Evolutionary conservation across 2,797 vertebrate species (phyloP).

Genomic region (Anas acuta): DNA sequence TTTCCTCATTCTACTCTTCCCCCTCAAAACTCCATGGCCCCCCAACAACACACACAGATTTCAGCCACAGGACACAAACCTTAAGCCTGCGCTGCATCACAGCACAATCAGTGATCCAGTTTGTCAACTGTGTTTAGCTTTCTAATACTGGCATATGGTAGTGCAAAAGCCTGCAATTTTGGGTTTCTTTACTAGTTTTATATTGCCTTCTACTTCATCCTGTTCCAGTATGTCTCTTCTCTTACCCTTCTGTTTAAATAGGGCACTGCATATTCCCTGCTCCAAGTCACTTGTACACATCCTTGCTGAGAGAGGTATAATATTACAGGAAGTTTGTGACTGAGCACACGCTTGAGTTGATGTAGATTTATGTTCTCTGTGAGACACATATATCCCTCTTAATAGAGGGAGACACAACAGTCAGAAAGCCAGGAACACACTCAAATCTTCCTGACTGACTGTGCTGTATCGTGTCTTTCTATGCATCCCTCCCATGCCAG

Average conservation of each 20-base stretch:
- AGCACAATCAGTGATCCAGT: background rate
- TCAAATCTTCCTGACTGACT: background rate
- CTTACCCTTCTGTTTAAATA: background rate
- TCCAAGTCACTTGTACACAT: background rate
- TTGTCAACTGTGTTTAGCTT: background rate
- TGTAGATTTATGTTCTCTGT: background rate
- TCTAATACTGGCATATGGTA: background rate
- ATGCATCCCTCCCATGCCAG: background rate
- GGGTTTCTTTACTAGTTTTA: background rate
- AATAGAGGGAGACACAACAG: background rate
- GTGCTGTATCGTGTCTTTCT: background rate
- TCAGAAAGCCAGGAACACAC: background rate
- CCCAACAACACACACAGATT: background rate
- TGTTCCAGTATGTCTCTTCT: background rate
- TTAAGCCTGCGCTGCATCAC: background rate
- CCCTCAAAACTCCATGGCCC: background rate
- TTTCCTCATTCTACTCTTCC: background rate
- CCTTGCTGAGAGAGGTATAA: background rate
- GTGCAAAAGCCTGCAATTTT: background rate
- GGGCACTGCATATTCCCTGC: background rate
- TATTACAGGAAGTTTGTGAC: background rate
- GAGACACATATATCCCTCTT: background rate
- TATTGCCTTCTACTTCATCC: background rate
- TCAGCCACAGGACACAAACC: background rate
- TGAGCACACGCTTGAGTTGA: background rate